Base-by-base conservation (phyloP, 2,888 invertebrate genomes). In the Epinotia demarniana region DNA sequence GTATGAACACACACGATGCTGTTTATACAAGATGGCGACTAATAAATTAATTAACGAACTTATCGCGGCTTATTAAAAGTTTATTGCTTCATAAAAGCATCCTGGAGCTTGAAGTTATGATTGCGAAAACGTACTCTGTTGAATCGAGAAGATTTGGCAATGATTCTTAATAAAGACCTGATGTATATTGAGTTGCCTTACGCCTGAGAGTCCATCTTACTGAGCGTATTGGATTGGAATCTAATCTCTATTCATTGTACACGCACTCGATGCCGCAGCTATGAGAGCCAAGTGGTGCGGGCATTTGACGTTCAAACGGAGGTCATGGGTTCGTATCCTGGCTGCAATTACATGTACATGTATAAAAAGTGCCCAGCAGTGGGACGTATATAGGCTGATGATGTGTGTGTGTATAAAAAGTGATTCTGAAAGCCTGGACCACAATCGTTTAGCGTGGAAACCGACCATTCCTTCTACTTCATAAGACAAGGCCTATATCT, bases 1-100 rank as follows among this genome's bases (percentile, higher is more conserved):
- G 53, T 53, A 53, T 8, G 53, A 53, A 16, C 49, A 16, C 33
- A 55, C 23, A 27, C 27, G 11, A 62, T 39, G 13, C 58, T 53
- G 23, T 55, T 19, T 13, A 63, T 55, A 3, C 55, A 58, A 63
- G 63, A 64, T 46, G 69, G 69, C 57, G 57, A 49, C 49, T 57
- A 58, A 58, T 63, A 69, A 74, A 64, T 39, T 39, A 69, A 74
- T 74, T 64, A 63, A 69, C 62, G 57, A 18, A 63, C 64, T 64
- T 58, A 64, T 69, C 55, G 64, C 49, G 69, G 69, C 63, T 49
- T 63, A 63, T 63, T 69, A 63, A 74, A 74, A 69, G 69, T 57
- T 62, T 62, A 68, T 74, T 69, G 39, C 33, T 57, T 19, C 69
- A 49, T 69, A 27, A 64, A 63, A 69, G 62, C 73, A 23, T 33